A percentile compares a stretch with the other conserved stretches of the same genome.
Conservation (phyloP, 2,113 vertebrate genomes). For the Neofelis nebulosa region DNA sequence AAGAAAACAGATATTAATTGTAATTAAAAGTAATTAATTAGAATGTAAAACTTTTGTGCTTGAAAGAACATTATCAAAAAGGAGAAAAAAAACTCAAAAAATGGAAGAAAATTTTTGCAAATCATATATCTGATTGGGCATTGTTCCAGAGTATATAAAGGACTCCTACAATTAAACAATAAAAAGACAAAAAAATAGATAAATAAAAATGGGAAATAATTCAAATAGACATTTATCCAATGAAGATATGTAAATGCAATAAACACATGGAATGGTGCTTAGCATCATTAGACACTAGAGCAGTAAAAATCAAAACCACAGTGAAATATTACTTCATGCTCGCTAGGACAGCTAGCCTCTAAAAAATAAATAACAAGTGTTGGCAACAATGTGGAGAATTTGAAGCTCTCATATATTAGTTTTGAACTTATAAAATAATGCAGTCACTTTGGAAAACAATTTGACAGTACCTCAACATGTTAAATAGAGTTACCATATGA, state of each 20-base stretch:
- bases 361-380: not conserved
- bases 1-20: not conserved
- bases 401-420: not conserved
- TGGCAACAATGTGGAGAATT: not conserved
- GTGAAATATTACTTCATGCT: not conserved
- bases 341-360: not conserved
- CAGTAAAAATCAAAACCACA: not conserved
- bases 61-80: not conserved
- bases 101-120: not conserved
- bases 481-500: not conserved
- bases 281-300: not conserved
- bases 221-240: not conserved
- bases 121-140: not conserved
- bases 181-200: not conserved
- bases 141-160: not conserved
- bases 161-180: not conserved
- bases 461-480: not conserved
- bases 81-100: not conserved
- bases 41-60: not conserved
- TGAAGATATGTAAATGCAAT: not conserved
- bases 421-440: not conserved
- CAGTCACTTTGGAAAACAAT: not conserved
- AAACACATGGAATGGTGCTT: not conserved
- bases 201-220: not conserved
- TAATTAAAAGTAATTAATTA: not conserved